Base-by-base conservation (phyloP, 2,888 invertebrate genomes). In the Heteromurus nitidus region DNA sequence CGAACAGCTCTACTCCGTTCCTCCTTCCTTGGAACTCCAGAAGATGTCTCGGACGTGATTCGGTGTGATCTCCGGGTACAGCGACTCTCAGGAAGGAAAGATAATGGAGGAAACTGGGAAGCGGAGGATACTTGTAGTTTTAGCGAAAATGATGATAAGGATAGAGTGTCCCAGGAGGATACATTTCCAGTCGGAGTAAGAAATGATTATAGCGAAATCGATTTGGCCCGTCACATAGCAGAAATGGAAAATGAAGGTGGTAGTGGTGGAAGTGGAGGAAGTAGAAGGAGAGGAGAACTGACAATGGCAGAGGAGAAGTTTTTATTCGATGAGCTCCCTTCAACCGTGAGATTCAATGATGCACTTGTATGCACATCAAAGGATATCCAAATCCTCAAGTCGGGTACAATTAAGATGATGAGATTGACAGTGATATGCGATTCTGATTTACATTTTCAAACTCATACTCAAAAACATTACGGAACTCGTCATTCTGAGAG, bases 321-420 rank as follows among this genome's bases (percentile, higher is more conserved):
- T 53, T 44, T 36, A 22, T 28, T 53, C 64, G 31, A 28, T 28
- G 26, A 31, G 69, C 70, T 77, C 65, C 72, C 70, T n/a, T 82
- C 79, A 83, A 70, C 83, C 83, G 69, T 84, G 83, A 84, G 83
- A 84, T 84, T 77, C 62, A 82, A 83, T 85, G 84, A 84, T 75
- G 68, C 79, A 81, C 82, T 83, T 80, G 74, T 42, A 53, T 85
- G 85, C 82, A 84, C 84, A 80, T 83, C 85, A 84, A 84, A 85
- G 75, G 79, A 83, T 74, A 42, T 85, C 55, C 68, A 83, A 84
- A 84, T 85, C 75, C 84, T 86, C 80, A 83, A 83, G 83, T 82
- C 82, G 82, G 84, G 77, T 81, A 82, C 85, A 83, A 84, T 86
- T 84, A 85, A 86, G 83, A 84, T 83, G 84, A 84, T 86, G 82